phyloP scores from a whole-genome alignment of 2,888 invertebrate genomes.

The Stenichneumon culpator region DNA sequence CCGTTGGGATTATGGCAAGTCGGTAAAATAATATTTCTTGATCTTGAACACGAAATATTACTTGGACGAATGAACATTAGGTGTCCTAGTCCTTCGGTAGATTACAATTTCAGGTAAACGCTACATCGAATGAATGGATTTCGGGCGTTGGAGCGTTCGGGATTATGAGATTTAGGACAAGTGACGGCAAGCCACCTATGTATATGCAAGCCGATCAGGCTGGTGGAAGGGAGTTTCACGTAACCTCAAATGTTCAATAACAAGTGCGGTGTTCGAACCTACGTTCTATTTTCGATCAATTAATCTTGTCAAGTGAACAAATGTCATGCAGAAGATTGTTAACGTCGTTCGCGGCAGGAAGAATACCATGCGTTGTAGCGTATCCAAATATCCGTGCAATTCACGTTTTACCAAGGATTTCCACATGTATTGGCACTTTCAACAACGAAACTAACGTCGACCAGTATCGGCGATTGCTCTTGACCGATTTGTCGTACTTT shows the following conservation, averaged over 20 bases:
- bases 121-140: too few species aligned
- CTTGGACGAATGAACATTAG: too few species aligned
- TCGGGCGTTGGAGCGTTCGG: too few species aligned
- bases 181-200: too few species aligned
- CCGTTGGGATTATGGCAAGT: too few species aligned
- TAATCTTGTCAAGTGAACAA: not conserved
- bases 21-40: too few species aligned
- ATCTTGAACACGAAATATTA: too few species aligned
- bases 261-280: not conserved
- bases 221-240: not conserved
- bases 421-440: not conserved
- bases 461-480: not conserved
- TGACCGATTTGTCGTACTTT: not conserved
- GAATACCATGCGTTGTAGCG: not conserved
- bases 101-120: too few species aligned
- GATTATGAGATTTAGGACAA: too few species aligned
- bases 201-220: not conserved
- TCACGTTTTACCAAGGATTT: constrained; percentile 36
- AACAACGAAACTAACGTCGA: not conserved
- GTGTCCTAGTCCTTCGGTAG: too few species aligned
- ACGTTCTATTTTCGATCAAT: not conserved
- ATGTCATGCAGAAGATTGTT: constrained; percentile 43
- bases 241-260: constrained; percentile 21
- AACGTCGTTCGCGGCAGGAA: constrained; percentile 21
- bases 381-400: constrained; percentile 25